These are phyloP conservation scores for Bradypodion pumilum DNA, from an alignment of 2,797 vertebrate genomes.

Conservation along the genomic window DNA sequence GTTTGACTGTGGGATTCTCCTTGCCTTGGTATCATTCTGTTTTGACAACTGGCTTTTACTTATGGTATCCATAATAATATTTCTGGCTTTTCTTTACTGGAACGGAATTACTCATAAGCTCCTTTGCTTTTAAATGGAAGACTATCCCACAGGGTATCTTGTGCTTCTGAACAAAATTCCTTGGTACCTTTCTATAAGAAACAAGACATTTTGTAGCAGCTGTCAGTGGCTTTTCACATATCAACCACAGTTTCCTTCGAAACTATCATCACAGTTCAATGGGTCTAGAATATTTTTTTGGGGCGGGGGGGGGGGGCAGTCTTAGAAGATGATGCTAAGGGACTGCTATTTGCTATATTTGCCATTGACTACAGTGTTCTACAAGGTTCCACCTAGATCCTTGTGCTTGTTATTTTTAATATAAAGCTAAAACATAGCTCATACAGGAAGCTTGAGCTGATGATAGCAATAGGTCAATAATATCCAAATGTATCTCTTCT, in stretches of 20 bases:
- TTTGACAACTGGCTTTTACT: too few relatives aligned
- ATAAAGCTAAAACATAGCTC: background rate
- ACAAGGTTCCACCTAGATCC: background rate
- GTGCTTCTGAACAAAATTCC: too few relatives aligned
- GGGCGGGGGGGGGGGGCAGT: background rate
- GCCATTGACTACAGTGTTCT: background rate
- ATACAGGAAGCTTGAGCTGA: background rate
- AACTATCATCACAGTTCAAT: background rate
- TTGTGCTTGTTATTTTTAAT: background rate
- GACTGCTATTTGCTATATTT: background rate
- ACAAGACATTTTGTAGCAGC: background rate
- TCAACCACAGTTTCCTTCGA: background rate
- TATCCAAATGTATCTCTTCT: background rate
- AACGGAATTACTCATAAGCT: too few relatives aligned
- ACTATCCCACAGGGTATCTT: too few relatives aligned
- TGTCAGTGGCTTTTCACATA: background rate
- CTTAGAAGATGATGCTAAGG: background rate
- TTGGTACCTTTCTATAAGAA: background rate
- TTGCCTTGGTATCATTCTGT: too few relatives aligned
- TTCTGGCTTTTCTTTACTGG: too few relatives aligned
- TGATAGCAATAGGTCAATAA: background rate
- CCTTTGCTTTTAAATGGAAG: too few relatives aligned
- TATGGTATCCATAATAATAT: too few relatives aligned
- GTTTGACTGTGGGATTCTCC: too few relatives aligned
- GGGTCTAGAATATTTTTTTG: background rate